A percentile compares a stretch with the other conserved stretches of the same genome.
Evolutionary conservation across 1,140 invertebrate genomes (phyloP).

Genomic region (Conus betulinus): DNA sequence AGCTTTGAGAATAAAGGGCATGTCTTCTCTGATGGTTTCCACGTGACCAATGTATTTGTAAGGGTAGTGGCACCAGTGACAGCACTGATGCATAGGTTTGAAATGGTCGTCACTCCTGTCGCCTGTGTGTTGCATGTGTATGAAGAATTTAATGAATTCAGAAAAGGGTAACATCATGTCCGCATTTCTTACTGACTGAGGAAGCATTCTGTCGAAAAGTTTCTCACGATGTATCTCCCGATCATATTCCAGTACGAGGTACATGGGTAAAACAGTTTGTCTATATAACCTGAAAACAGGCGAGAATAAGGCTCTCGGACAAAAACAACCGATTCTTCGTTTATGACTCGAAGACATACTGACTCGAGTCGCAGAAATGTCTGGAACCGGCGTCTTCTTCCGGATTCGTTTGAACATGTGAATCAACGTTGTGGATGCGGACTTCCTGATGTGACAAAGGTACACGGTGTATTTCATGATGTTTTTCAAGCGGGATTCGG

Average conservation of each 20-base stretch:
- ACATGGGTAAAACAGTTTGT: neutral
- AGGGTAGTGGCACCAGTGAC: neutral
- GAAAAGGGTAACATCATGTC: constrained; percentile 66
- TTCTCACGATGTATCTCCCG: constrained; percentile 56
- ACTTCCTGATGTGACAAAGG: neutral
- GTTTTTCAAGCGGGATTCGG: neutral
- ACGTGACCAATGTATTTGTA: constrained; percentile 23
- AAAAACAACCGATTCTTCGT: neutral
- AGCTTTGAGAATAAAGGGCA: constrained; percentile 33
- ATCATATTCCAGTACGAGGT: neutral
- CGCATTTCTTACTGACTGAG: constrained; percentile 52
- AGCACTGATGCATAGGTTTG: neutral
- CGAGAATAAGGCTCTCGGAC: constrained; percentile 31
- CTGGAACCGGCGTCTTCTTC: neutral
- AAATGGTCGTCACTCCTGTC: constrained; percentile 31
- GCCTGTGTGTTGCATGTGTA: constrained; percentile 57
- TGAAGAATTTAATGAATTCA: constrained; percentile 65
- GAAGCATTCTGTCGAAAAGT: constrained; percentile 52
- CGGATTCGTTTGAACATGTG: neutral
- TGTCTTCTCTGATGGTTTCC: constrained; percentile 24
- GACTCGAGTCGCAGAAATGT: neutral
- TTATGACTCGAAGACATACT: neutral
- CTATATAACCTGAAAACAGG: neutral
- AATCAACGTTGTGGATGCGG: neutral
- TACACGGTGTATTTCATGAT: neutral